phyloP scores from a whole-genome alignment of 2,113 vertebrate genomes.

The Pseudorectes ferrugineus region DNA sequence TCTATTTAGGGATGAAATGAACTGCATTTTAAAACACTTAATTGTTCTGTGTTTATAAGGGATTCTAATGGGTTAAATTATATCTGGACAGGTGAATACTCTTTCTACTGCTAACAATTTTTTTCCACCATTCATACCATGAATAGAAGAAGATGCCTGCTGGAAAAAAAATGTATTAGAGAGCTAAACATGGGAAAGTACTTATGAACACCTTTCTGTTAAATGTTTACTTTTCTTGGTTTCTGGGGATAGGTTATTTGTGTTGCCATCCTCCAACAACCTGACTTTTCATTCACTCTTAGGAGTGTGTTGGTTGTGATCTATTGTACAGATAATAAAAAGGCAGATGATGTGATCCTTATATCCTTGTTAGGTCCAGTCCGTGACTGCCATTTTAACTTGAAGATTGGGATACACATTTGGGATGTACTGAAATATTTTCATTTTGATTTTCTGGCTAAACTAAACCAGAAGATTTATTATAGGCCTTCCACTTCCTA shows the following conservation, averaged over 20 bases:
- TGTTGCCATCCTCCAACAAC: not conserved
- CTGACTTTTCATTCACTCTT: not conserved
- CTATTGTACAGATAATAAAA: not conserved
- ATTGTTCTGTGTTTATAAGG: not conserved
- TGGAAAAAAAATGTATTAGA: not conserved
- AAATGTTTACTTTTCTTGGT: not conserved
- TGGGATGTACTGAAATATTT: not conserved
- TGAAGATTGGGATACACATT: not conserved
- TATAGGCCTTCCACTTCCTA: not conserved
- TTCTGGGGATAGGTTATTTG: not conserved
- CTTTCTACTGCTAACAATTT: not conserved
- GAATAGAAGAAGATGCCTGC: not conserved
- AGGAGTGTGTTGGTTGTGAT: not conserved
- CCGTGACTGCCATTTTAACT: not conserved
- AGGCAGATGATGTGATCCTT: not conserved
- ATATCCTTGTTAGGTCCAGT: not conserved
- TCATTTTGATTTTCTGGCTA: not conserved
- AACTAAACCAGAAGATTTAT: not conserved
- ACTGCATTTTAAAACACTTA: not conserved
- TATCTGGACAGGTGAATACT: not conserved
- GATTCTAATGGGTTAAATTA: not conserved
- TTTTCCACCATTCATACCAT: not conserved
- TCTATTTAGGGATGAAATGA: not conserved
- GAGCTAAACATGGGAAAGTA: not conserved
- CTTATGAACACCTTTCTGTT: not conserved